A percentile compares a stretch with the other conserved stretches of the same genome.
phyloP scores from a whole-genome alignment of 2,113 vertebrate species.

The Balaeniceps rex region DNA sequence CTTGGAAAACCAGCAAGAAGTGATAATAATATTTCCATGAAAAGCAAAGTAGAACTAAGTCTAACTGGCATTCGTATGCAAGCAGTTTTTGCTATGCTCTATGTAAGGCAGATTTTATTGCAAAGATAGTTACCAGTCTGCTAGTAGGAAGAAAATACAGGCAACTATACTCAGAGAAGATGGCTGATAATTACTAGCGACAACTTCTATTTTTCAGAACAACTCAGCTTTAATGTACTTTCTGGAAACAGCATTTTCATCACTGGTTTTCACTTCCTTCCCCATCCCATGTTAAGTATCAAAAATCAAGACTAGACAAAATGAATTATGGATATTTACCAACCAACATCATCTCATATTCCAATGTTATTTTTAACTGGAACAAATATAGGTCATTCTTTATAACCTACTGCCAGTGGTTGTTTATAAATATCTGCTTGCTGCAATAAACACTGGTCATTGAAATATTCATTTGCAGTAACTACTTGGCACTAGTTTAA shows the following conservation, averaged over 20 bases:
- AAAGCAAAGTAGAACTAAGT: slow-evolving; percentile 6
- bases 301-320: slow-evolving; percentile 58
- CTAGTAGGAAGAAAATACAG: not conserved
- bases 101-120: slow-evolving; percentile 54
- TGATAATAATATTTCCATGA: not conserved
- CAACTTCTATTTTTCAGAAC: slow-evolving; percentile 45
- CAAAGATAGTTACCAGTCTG: not conserved
- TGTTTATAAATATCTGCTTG: slow-evolving; percentile 84
- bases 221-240: slow-evolving; percentile 61
- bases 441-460: slow-evolving; percentile 84
- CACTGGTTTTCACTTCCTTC: slow-evolving; percentile 53
- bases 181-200: slow-evolving; percentile 47
- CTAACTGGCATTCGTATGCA: not conserved
- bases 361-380: slow-evolving; percentile 54
- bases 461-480: slow-evolving; percentile 78
- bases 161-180: slow-evolving; percentile 2
- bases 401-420: slow-evolving; percentile 57
- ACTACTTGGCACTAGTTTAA: slow-evolving; percentile 85
- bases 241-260: slow-evolving; percentile 59
- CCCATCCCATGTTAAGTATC: slow-evolving; percentile 29
- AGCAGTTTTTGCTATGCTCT: slow-evolving; percentile 11
- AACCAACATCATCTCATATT: slow-evolving; percentile 50
- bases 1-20: slow-evolving; percentile 35
- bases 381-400: slow-evolving; percentile 58
- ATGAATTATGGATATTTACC: slow-evolving; percentile 45